phyloP scores from a whole-genome alignment of 2,113 vertebrate species.

The Scopus umbretta region DNA sequence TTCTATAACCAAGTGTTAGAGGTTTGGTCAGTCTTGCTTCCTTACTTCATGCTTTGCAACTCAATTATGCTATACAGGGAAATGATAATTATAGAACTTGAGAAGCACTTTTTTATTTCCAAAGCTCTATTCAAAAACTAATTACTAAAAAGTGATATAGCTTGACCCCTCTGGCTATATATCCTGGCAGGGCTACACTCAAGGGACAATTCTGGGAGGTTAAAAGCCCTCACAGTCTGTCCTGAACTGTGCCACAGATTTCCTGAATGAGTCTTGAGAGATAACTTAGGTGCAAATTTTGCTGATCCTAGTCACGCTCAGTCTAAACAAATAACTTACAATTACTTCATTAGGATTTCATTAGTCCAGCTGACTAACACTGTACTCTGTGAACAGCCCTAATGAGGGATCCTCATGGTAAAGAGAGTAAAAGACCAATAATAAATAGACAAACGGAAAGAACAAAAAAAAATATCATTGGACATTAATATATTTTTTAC shows the following conservation, averaged over 20 bases:
- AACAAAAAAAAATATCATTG: background rate
- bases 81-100: background rate
- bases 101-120: background rate
- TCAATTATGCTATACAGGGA: background rate
- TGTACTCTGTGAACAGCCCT: background rate
- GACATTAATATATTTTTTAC: background rate
- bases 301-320: background rate
- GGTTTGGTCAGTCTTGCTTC: background rate
- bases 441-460: background rate
- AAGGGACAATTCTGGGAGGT: background rate
- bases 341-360: background rate
- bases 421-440: background rate
- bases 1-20: background rate
- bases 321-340: conserved; percentile 2
- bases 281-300: conserved; percentile 1
- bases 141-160: conserved; percentile 16
- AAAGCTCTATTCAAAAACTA: background rate
- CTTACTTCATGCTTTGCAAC: background rate
- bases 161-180: background rate
- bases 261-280: background rate
- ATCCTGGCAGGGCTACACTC: background rate
- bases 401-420: background rate
- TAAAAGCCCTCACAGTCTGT: background rate
- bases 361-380: background rate
- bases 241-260: background rate